Base-by-base conservation (phyloP, 2,888 invertebrate genomes). In the Metalampra italica region DNA sequence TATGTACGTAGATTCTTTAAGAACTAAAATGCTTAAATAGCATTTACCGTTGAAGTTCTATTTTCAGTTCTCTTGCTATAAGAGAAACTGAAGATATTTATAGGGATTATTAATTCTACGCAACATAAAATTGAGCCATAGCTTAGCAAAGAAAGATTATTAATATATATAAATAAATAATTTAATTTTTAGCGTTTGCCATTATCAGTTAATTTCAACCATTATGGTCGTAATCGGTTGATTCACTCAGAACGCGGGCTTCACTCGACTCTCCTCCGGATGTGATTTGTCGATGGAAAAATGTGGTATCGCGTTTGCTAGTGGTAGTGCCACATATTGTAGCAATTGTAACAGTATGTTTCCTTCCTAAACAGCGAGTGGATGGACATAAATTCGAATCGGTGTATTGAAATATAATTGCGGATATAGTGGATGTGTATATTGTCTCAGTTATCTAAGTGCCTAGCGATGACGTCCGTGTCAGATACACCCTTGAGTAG, bases 221-320 rank as follows among this genome's bases (percentile, higher is more conserved):
- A 60, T 64, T 67, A 67, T 64, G 58, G 64, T 68, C 63, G 79
- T 79, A 79, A 79, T 79, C 78, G 68, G 71, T 77, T 84, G 84
- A 86, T 76, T 86, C 85, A 85, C 73, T 64, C 75, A 74, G 48
- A n/a, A 45, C 66, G 58, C 71, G 66, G 61, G 73, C 75, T 73
- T 68, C 71, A 67, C 68, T 69, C 64, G 62, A 54, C 69, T 77
- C 75, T 72, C 68, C 81, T 83, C 83, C 89, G 89, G 89, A 88
- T 88, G 83, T 86, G 88, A 86, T 87, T 87, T 86, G 87, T 83
- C 84, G 84, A 82, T 78, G 77, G 77, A 83, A 86, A 82, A 82
- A 82, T 84, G 86, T 83, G 78, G 79, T 83, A 87, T 88, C 85
- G 75, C 77, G 63, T 75, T 74, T 71, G 78, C 67, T 70, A 73